Conservation (phyloP, 2,888 invertebrate species). For the Melanotus villosus region DNA sequence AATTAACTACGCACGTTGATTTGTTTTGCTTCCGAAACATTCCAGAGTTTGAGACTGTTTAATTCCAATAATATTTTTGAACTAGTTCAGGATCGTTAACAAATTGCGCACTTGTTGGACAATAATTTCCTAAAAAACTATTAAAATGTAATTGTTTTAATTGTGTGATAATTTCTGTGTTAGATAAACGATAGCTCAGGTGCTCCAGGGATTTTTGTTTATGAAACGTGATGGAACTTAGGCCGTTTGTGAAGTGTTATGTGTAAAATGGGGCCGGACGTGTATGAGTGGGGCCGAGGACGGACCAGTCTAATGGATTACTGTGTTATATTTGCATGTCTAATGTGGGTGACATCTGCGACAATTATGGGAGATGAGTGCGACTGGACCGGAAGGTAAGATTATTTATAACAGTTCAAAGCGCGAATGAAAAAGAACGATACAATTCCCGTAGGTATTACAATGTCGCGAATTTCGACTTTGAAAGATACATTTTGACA, state of each 20-base stretch:
- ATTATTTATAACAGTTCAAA: constrained; percentile 38
- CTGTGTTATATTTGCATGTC: constrained; percentile 58
- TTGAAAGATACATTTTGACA: too few relatives aligned
- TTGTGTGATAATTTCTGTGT: background rate
- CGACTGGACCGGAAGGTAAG: constrained; percentile 81
- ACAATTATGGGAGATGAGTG: constrained; percentile 77
- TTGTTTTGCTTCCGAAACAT: background rate
- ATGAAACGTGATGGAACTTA: constrained; percentile 31
- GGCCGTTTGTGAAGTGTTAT: constrained; percentile 28
- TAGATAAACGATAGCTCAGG: too few relatives aligned
- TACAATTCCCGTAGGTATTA: too few relatives aligned
- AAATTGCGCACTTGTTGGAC: background rate
- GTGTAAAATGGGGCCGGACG: constrained; percentile 50
- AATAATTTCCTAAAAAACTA: background rate
- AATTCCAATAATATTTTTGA: too few relatives aligned
- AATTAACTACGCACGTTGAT: constrained; percentile 9
- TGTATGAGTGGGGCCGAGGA: constrained; percentile 46
- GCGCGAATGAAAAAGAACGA: constrained; percentile 12
- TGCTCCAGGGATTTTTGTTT: background rate
- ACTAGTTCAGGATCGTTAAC: too few relatives aligned
- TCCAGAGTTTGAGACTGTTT: too few relatives aligned
- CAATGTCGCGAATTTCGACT: too few relatives aligned
- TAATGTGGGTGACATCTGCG: constrained; percentile 65
- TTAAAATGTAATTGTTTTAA: background rate
- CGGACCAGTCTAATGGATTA: constrained; percentile 54